Base-by-base conservation (phyloP, 2,113 vertebrate species). In the Ochotona curzoniae region DNA sequence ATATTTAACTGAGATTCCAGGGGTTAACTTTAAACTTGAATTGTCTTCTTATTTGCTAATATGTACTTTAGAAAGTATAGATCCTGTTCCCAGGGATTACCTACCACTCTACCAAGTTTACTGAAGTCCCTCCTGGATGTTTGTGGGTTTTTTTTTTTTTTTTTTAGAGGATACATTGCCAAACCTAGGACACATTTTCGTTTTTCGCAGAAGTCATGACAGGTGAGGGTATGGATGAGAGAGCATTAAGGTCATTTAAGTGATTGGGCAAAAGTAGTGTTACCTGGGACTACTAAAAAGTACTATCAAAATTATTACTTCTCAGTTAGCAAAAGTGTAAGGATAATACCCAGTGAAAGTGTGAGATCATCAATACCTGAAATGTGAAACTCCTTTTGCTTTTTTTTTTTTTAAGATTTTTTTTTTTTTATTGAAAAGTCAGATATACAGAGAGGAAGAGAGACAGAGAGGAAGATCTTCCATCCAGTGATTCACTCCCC, bases 11-110 rank as follows among this genome's bases (percentile, higher is more conserved):
- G 51, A 86, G 60, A 51, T 88, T 88, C 35, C 7, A 78, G 30
- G 17, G 4, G 21, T 89, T 91, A 57, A 17, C 54, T 57, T 57
- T 18, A 20, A 83, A 90, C 30, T 76, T 92, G 49, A 67, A 67
- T 82, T 95, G 70, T 82, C 0, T 69, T 90, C 90, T 95, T 90
- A 63, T 83, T 87, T 86, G 44, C 73, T 61, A 51, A 23, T 67
- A 28, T 66, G 64, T 82, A 28, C 73, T 88, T 90, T 94, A 81
- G 86, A 71, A 88, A 93, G 78, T 47, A 61, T 32, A 84, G 17
- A 21, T 49, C 23, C 18, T 15, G 18, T 21, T 78, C 80, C 32
- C 28, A 89, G 54, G 10, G 23, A 78, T 54, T 57, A 78, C 80
- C 63, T 57, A 78, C 80, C 63, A 70, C n/a, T 49, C 4, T 63